Conservation (phyloP, 2,888 invertebrate species). For the Tetranychus piercei region DNA sequence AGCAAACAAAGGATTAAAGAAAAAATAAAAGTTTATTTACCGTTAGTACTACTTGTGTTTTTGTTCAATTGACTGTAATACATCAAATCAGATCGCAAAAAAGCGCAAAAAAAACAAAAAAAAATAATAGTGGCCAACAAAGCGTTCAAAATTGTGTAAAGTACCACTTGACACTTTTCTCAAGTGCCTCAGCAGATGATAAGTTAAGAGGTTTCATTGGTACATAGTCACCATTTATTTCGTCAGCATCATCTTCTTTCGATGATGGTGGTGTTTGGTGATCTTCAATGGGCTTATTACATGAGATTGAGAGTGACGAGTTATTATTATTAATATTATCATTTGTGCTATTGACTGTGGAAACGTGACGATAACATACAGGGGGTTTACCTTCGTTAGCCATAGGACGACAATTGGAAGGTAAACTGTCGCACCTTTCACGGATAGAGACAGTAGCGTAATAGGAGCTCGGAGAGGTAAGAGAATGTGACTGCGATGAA, state of each 20-base stretch:
- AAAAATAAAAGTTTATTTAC: no score
- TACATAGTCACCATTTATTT: neutral
- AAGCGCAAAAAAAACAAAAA: neutral
- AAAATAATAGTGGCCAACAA: neutral
- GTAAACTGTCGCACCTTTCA: conserved; percentile 3
- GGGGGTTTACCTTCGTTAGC: no score
- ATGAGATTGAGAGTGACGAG: no score
- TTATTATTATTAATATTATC: no score
- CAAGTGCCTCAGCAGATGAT: neutral
- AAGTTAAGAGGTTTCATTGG: neutral
- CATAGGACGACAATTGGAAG: neutral
- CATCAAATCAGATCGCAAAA: neutral
- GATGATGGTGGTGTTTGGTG: no score
- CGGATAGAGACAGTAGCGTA: neutral
- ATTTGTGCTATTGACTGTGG: no score
- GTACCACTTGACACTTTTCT: neutral
- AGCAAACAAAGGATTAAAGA: no score
- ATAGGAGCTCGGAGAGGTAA: neutral
- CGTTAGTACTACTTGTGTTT: no score
- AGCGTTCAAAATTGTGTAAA: neutral
- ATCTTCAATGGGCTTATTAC: no score
- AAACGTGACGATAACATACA: no score
- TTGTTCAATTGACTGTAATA: no score
- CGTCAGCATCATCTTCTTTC: neutral
- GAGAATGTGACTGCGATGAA: neutral